Base-by-base conservation (phyloP, 1,140 invertebrate species). In the Lepeophtheirus salmonis region DNA sequence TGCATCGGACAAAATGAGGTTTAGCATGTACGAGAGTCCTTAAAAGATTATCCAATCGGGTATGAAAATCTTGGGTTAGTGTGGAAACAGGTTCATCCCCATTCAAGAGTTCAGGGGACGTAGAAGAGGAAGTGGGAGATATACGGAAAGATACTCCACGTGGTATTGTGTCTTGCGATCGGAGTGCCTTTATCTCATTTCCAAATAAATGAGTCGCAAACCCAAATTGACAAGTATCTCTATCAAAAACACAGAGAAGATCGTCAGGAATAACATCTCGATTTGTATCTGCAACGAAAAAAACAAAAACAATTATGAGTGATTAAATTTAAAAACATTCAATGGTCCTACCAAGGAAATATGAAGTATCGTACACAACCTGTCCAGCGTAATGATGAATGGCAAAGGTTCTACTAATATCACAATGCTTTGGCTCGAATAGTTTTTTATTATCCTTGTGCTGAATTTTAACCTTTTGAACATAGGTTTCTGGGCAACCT, bases 171-270 rank as follows among this genome's bases (percentile, higher is more conserved):
- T 88, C 85, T 60, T 81, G 76, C 2, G 83, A 81, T 68, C 84
- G 86, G 13, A 91, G 72, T 0, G 85, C 83, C 73, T 90, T 90
- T 25, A 94, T 72, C 69, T 96, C 89, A 41, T 83, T 84, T 0
- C 88, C 86, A 70, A 95, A 96, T 0, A 96, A 73, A 70, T 94
- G 89, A 2, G 86, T 89, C 0, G 86, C 89, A 71, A 96, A 96
- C 10, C 89, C 89, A 72, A 95, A 95, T 67, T 87, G 89, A 70
- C 89, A 95, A 48, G 79, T 82, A 64, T 89, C 83, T 66, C 89
- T 89, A 71, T 92, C 87, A 71, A 96, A 94, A 0, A 91, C 86
- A 1, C 83, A 81, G 0, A 96, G 83, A 59, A 94, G 72, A 69
- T 94, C 89, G 70, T 94, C 89, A 3, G 87, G 84, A 16, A 95